Conservation (phyloP, 2,888 invertebrate species). For the Mythimna impura region DNA sequence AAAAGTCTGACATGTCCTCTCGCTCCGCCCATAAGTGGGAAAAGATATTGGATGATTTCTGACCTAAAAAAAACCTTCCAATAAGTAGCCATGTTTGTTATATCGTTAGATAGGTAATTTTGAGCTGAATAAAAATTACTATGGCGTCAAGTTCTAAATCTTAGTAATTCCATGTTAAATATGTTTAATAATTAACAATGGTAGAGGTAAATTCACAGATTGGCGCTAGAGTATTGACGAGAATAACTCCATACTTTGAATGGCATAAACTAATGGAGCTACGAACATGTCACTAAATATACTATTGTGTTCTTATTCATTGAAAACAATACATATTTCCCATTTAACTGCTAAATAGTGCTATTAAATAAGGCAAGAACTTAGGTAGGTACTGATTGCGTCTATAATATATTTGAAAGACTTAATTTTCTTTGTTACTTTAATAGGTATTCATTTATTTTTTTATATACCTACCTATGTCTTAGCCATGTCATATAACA, state of each 20-base stretch:
- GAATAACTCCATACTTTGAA: background rate
- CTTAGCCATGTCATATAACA: no score
- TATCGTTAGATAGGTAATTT: no score
- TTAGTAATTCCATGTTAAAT: background rate
- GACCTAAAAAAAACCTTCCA: no score
- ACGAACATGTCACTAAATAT: background rate
- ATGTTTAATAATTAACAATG: background rate
- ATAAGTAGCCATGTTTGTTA: no score
- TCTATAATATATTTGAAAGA: background rate
- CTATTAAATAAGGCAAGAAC: background rate
- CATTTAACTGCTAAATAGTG: background rate
- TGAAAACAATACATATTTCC: constrained; percentile 12
- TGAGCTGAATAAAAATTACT: no score
- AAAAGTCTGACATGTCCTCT: no score
- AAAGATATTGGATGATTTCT: no score
- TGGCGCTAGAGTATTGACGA: background rate
- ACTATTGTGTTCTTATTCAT: constrained; percentile 1
- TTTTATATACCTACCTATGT: no score
- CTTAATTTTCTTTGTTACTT: background rate
- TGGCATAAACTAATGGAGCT: background rate
- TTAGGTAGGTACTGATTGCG: background rate
- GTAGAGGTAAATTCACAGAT: background rate
- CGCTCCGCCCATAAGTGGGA: no score
- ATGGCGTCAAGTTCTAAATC: no score
- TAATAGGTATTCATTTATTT: background rate